These are phyloP conservation scores for Leuciscus waleckii DNA, from an alignment of 2,797 vertebrate genomes.

Conservation along the genomic window DNA sequence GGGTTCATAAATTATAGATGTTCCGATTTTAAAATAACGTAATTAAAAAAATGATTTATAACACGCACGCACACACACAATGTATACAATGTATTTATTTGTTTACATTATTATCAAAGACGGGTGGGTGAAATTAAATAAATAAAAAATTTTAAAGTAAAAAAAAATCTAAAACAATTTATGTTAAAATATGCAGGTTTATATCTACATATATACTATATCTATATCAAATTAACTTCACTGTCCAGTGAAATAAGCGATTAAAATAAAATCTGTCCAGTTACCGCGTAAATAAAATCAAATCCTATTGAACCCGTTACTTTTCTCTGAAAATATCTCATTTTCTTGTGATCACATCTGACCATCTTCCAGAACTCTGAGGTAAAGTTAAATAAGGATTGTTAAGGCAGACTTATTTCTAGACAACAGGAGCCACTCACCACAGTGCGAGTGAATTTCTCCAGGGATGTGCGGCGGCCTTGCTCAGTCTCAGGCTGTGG, in stretches of 20 bases:
- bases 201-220: not conserved
- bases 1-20: not conserved
- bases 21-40: not conserved
- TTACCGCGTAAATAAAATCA: not conserved
- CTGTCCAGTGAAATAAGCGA: not conserved
- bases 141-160: too few relatives aligned
- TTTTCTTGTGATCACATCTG: not conserved
- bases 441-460: slow-evolving; percentile 99
- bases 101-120: not conserved
- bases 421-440: slow-evolving; percentile 79
- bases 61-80: not conserved
- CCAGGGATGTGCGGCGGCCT: slow-evolving; percentile 97
- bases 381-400: not conserved
- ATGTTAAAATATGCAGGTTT: not conserved
- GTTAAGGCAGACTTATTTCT: not conserved
- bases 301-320: not conserved
- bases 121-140: not conserved
- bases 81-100: too few relatives aligned
- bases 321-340: not conserved
- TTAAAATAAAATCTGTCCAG: not conserved
- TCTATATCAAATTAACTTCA: not conserved
- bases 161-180: too few relatives aligned
- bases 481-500: slow-evolving; percentile 93
- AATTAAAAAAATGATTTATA: too few relatives aligned
- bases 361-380: not conserved